phyloP scores from a whole-genome alignment of 2,888 invertebrate species.

The Acrobasis suavella region DNA sequence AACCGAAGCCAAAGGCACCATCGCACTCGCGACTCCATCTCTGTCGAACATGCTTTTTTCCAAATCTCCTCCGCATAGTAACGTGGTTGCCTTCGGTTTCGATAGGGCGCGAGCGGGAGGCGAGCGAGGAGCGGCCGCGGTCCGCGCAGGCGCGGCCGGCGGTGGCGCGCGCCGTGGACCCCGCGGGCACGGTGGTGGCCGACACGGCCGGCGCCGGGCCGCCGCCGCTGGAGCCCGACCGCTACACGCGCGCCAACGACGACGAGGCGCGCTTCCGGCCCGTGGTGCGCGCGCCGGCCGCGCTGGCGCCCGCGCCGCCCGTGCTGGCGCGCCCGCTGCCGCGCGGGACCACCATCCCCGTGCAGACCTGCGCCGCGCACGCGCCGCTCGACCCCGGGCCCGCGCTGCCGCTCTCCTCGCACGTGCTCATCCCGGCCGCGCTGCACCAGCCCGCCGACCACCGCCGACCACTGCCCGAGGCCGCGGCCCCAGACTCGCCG shows the following conservation, averaged over 20 bases:
- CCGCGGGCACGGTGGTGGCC: constrained; percentile 83
- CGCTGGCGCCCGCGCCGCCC: constrained; percentile 51
- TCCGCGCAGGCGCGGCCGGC: constrained; percentile 39
- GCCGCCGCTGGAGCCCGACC: constrained; percentile 68
- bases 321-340: constrained; percentile 62
- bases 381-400: constrained; percentile 47
- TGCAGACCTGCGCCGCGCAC: constrained; percentile 56
- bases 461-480: constrained; percentile 39
- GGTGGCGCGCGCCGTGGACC: constrained; percentile 66
- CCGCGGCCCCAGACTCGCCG: constrained; percentile 52
- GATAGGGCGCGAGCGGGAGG: constrained; percentile 82
- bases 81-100: constrained; percentile 90
- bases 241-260: constrained; percentile 74
- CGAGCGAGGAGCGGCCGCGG: constrained; percentile 42
- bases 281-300: constrained; percentile 80
- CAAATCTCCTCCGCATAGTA: constrained; percentile 51
- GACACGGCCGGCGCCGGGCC: constrained; percentile 59
- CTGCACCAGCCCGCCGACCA: constrained; percentile 32
- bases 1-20: constrained; percentile 80
- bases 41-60: constrained; percentile 44
- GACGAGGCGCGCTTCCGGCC: constrained; percentile 88
- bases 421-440: constrained; percentile 45
- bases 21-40: constrained; percentile 37
- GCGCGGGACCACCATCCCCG: constrained; percentile 45
- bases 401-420: constrained; percentile 39